Base-by-base conservation (phyloP, 2,888 invertebrate species). In the Sphecodes monilicornis region DNA sequence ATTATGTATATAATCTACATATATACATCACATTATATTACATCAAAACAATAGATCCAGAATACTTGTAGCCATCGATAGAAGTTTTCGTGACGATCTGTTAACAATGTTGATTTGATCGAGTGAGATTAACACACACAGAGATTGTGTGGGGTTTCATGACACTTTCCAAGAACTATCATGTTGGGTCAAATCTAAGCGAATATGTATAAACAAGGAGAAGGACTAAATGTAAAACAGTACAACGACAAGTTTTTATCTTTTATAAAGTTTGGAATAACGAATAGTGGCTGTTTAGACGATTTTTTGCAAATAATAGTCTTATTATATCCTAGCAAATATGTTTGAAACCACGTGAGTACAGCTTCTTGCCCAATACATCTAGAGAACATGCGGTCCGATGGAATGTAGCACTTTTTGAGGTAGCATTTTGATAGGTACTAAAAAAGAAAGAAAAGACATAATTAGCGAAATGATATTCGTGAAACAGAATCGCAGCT, bases 181-280 rank as follows among this genome's bases (percentile, higher is more conserved):
- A 89, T 86, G 84, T 81, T 86, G 78, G 83, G 89, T 88, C 84
- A 82, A 90, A 73, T 88, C 80, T 79, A 76, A 64, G 70, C 72
- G 77, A 71, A 81, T 77, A 75, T 82, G 74, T 82, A 88, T 82
- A 85, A 66, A 71, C 60, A 66, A 66, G 32, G 66, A 68, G 46
- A 54, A 85, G 60, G 64, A 84, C 83, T 64, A 82, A 54, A 82
- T 76, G 74, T 81, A 78, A 66, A 90, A 86, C 89, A 90, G 91
- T 90, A 90, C 90, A 90, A 90, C 90, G 90, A 90, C 90, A 89
- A 88, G 82, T 90, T 90, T 90, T 89, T 88, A 90, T 89, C 88
- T 90, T 90, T 90, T 90, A 84, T 90, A 90, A 90, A 80, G 69
- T 86, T 86, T 75, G 84, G 75, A 83, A 80, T 89, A 85, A 86